Base-by-base conservation (phyloP, 2,113 vertebrate genomes). In the Lathamus discolor region DNA sequence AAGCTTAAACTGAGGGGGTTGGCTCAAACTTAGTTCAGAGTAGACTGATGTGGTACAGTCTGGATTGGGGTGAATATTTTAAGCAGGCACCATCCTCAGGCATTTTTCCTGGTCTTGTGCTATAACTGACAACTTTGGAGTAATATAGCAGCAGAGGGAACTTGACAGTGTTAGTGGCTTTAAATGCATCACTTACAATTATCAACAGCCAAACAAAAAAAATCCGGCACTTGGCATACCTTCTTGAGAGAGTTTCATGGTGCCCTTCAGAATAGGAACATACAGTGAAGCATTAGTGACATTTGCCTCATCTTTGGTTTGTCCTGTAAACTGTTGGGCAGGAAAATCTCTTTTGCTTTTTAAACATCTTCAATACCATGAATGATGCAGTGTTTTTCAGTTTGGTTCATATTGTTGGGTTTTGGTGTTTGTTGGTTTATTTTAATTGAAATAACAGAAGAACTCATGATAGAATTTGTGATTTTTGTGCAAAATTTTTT, bases 351-450 rank as follows among this genome's bases (percentile, higher is more conserved):
- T 48, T 25, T 62, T 33, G 29, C 23, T 63, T 80, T 67, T 68
- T 23, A n/a, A 72, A 35, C 3, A 5, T 29, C 78, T 72, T 25
- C 3, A 28, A 0, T 75, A 12, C 11, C 7, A 8, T 16, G 11
- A 48, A 18, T 62, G 27, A 54, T 39, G 2, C 1, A 24, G 10
- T 41, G 13, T 73, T 77, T 84, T 14, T 67, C 25, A 31, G 5
- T 68, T 80, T 49, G 22, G 11, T 72, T 83, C 11, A 5, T n/a
- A 4, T 29, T 62, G 11, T 16, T 86, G 10, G 4, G 20, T 16
- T 19, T 49, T 39, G 28, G 11, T 55, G 11, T 6, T 13, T 43
- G 41, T 43, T 43, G 16, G 6, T 22, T 22, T 57, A n/a, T 82
- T 86, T 49, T 11, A 3, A 48, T 0, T 43, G 20, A 49, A 35